Base-by-base conservation (phyloP, 1,140 invertebrate genomes). In the Tribolium madens region DNA sequence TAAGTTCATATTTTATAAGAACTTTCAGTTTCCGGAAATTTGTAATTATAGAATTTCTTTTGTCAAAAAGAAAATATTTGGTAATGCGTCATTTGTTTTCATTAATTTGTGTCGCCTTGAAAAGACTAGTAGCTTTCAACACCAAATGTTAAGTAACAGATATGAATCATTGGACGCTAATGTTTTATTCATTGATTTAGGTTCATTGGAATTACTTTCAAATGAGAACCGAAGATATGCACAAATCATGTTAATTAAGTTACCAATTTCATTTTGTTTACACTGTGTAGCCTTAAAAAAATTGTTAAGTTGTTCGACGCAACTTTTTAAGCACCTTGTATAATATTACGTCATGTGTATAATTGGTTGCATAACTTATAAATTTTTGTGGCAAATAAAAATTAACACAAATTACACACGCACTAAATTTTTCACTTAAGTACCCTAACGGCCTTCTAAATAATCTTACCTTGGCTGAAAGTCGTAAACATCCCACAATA, bases 401-500 rank as follows among this genome's bases (percentile, higher is more conserved):
- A 3, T 26, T 3, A 12, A 47, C 13, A 12, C 13, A 47, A 3
- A 47, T 47, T 47, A 53, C 1, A 53, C 12, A 53, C 2, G 14
- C 2, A 17, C 6, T 15, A 9, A 13, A 9, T 15, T 17, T 3
- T n/a, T 17, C 12, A 13, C 14, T 9, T 57, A 18, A 57, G 14
- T 18, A 57, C 18, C 9, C 17, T 18, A 57, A 21, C n/a, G 52
- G 14, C 52, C 52, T 57, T 57, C 52, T 17, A 57, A 57, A 57
- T 12, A 57, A 57, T 57, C 18, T 57, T 21, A 57, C 52, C 52
- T 57, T 57, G 52, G 52, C 52, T 57, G 17, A 9, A 57, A 57
- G 17, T 18, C 17, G 52, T 57, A 57, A 57, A 57, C 52, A 57
- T 17, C 13, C 50, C n/a, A 57, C 13, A 57, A 18, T 26, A 57